Evolutionary conservation across 2,797 vertebrate species (phyloP).

Genomic region (Cynopterus sphinx): DNA sequence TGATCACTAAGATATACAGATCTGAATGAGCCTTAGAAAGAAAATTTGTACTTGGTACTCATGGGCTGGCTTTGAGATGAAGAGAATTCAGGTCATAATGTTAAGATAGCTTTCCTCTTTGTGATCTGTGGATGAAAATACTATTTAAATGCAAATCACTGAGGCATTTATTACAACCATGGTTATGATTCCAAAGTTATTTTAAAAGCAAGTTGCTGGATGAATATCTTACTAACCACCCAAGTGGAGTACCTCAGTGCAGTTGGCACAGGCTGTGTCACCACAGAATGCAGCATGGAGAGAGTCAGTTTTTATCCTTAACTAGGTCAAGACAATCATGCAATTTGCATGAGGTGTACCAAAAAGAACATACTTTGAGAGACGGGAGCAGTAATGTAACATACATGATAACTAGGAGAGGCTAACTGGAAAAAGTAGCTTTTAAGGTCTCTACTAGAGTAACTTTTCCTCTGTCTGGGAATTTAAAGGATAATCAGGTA

Average conservation of each 20-base stretch:
- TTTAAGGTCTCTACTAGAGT: not conserved
- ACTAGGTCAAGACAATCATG: not conserved
- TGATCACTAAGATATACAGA: not conserved
- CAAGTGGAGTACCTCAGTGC: not conserved
- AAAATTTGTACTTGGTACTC: not conserved
- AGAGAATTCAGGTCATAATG: conserved; percentile 65
- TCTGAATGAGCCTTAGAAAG: not conserved
- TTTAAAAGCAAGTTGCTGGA: conserved; percentile 36
- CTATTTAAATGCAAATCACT: conserved; percentile 80
- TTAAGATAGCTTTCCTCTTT: conserved; percentile 67
- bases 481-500: not conserved
- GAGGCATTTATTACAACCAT: conserved; percentile 63
- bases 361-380: not conserved
- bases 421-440: not conserved
- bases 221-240: conserved; percentile 5
- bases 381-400: fast-evolving
- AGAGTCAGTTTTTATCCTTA: not conserved
- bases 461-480: conserved; percentile 14
- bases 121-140: conserved; percentile 73
- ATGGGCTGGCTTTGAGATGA: not conserved
- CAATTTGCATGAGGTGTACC: not conserved
- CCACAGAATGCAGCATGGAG: not conserved
- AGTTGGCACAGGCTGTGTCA: fast-evolving
- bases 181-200: conserved; percentile 66
- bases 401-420: not conserved